Evolutionary conservation across 2,888 invertebrate species (phyloP).

Genomic region (Belgica antarctica): DNA sequence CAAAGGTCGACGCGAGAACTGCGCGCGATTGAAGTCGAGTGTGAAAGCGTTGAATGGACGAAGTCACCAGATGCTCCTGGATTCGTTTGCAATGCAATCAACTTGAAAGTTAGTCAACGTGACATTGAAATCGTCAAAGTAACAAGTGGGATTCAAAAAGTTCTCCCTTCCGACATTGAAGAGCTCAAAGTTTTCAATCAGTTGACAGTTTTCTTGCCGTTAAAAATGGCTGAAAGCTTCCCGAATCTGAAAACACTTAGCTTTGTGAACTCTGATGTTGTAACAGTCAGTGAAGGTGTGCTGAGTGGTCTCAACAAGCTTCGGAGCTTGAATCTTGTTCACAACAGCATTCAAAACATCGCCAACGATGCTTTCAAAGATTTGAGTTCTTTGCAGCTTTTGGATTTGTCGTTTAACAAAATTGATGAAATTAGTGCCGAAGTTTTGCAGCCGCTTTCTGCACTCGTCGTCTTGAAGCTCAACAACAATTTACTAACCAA

Average conservation of each 20-base stretch:
- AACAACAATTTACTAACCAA: background rate
- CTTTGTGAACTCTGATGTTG: background rate
- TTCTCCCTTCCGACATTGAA: background rate
- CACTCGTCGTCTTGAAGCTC: background rate
- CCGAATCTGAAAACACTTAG: background rate
- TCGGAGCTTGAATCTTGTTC: background rate
- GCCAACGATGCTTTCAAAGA: background rate
- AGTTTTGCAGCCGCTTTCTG: background rate
- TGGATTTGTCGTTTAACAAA: background rate
- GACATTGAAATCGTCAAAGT: background rate
- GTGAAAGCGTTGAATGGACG: background rate
- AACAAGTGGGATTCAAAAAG: background rate
- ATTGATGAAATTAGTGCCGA: background rate
- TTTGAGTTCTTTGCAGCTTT: background rate
- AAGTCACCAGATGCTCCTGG: no score
- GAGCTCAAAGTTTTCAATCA: background rate
- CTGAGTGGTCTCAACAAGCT: background rate
- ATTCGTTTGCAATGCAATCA: background rate
- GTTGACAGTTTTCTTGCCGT: background rate
- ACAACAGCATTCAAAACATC: background rate
- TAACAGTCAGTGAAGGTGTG: background rate
- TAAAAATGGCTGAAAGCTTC: background rate
- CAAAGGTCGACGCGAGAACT: background rate
- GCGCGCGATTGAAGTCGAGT: background rate
- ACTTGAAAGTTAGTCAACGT: background rate